Evolutionary conservation across 2,797 vertebrate genomes (phyloP), one percentile per base, ranked within the genome.

Genomic region (Epinephelus awoara): DNA sequence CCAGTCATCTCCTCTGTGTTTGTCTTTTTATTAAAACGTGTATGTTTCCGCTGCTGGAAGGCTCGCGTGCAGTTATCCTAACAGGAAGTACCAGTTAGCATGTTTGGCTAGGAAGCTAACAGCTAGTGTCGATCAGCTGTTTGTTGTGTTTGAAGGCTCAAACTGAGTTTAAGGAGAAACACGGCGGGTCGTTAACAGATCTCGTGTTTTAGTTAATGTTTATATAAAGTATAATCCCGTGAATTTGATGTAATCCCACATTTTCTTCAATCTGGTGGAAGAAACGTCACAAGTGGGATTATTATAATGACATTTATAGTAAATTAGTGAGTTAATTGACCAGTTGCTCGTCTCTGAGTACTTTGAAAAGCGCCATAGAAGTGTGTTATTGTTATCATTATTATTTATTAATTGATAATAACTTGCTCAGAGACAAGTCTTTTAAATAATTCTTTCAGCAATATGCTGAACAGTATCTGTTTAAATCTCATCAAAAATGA

Each of bases 71-170:
- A 4, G 40, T 5, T 55, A 0, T 9, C 0, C 17, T 1, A 40
- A 13, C 56, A 46, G 61, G 40, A 67, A 74, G 56, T 27, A 11
- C 2, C 29, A 23, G 49, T 13, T 83, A 75, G 59, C 72, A 34
- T 75, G 25, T 23, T 34, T 49, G 15, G 76, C 82, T 64, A 55
- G 6, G 1, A 8, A 13, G 77, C 80, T 85, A 79, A 49, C 51
- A 21, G 64, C 50, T 62, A 50, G 9, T 2, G 25, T 19, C 0
- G 51, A 7, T 62, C 70, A 80, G 82, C 76, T 75, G 67, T 55
- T 55, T 27, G 29, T 27, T 12, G 40, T 8, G n/a, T 52, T 52
- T 23, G 11, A 19, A 25, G 23, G 4, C 54, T 79, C 8, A 29
- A n/a, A 15, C 14, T 9, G 38, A 14, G 6, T 8, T 0, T 15